These are phyloP conservation scores for Otolemur garnettii DNA, from an alignment of 2,113 vertebrate species.

Conservation along the genomic window DNA sequence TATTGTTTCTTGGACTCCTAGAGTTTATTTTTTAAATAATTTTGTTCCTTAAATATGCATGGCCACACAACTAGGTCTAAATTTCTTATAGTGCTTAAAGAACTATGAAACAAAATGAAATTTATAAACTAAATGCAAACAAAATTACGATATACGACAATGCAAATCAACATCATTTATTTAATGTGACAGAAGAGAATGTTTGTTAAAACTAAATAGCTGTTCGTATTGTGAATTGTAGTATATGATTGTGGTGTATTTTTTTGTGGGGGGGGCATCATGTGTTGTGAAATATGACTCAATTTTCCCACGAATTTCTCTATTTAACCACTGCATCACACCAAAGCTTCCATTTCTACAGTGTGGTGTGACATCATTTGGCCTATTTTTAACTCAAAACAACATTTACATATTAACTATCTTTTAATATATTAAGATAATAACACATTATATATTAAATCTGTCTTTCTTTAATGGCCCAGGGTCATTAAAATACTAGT, in stretches of 20 bases:
- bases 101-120: conserved; percentile 6
- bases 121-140: conserved; percentile 51
- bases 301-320: neutral
- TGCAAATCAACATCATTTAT: neutral
- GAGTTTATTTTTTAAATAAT: neutral
- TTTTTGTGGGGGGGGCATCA: neutral
- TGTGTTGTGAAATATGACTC: neutral
- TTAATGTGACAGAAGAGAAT: conserved; percentile 38
- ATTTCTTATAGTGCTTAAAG: conserved; percentile 42
- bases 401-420: neutral
- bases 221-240: neutral
- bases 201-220: conserved; percentile 45
- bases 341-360: neutral
- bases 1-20: neutral
- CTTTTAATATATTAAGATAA: neutral
- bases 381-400: conserved; percentile 21
- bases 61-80: neutral
- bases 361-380: neutral
- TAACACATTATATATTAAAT: neutral
- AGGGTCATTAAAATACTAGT: conserved; percentile 1
- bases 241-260: neutral
- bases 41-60: conserved; percentile 16
- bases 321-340: neutral
- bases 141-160: neutral
- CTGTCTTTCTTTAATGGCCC: neutral